These are phyloP conservation scores for Tridacna crocea DNA, from an alignment of 2,888 invertebrate species.

Conservation along the genomic window DNA sequence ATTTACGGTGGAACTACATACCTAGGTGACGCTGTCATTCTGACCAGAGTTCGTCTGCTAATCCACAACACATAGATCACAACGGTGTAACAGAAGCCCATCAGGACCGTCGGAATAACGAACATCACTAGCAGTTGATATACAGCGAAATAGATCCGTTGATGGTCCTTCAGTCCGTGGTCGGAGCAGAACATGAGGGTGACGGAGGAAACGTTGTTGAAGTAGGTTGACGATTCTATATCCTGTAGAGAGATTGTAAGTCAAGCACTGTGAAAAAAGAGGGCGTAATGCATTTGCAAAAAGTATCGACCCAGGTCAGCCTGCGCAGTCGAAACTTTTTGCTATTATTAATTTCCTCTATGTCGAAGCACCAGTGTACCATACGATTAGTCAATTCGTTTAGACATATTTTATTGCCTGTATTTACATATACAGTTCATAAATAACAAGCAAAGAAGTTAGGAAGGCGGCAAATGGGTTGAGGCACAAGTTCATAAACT, in stretches of 20 bases:
- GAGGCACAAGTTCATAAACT: too few relatives aligned
- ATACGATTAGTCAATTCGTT: too few relatives aligned
- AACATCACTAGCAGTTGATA: conserved; percentile 84
- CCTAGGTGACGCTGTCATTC: conserved; percentile 38
- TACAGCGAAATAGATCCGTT: conserved; percentile 77
- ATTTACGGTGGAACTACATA: neutral
- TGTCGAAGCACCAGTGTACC: too few relatives aligned
- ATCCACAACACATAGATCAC: conserved; percentile 85
- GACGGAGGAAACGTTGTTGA: conserved; percentile 74
- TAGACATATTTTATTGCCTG: too few relatives aligned
- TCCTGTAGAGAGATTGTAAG: conserved; percentile 65
- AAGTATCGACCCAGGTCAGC: too few relatives aligned
- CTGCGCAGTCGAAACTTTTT: too few relatives aligned
- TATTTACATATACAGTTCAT: too few relatives aligned
- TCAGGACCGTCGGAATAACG: conserved; percentile 82
- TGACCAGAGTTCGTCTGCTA: conserved; percentile 82
- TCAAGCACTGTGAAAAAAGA: too few relatives aligned
- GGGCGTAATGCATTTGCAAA: too few relatives aligned
- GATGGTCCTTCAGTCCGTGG: conserved; percentile 38
- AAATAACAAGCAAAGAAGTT: too few relatives aligned
- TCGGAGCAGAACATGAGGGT: conserved; percentile 70
- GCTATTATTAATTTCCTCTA: too few relatives aligned
- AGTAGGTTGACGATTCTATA: conserved; percentile 67
- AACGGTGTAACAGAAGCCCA: conserved; percentile 84
- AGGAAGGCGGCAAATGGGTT: too few relatives aligned